phyloP scores from a whole-genome alignment of 37 sponge, comb jelly and placozoan genomes.

The Halichondria panicea region DNA sequence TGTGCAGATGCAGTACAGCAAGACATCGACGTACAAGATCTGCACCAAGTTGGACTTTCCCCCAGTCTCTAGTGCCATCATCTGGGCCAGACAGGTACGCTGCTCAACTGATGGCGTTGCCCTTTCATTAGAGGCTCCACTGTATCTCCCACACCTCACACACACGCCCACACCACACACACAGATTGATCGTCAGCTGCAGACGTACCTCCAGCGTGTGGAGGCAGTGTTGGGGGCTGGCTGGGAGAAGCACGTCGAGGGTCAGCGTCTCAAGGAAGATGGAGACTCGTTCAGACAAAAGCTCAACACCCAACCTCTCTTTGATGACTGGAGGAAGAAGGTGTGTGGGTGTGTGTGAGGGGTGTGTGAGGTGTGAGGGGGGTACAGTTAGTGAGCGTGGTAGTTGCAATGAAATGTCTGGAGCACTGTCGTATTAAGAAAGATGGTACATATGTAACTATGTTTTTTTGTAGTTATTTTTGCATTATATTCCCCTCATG shows the following conservation, averaged over 20 bases:
- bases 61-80: constrained; percentile 96
- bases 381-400: too few relatives aligned
- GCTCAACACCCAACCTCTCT: constrained; percentile 86
- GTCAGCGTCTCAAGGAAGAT: constrained; percentile 93
- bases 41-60: constrained; percentile 86
- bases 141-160: neutral
- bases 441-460: neutral
- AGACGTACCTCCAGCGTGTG: constrained; percentile 85
- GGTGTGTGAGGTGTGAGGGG: too few relatives aligned
- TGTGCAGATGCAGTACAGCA: constrained; percentile 84
- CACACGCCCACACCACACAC: neutral
- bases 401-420: neutral
- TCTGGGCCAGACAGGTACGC: constrained; percentile 96
- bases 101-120: neutral
- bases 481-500: neutral
- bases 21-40: constrained; percentile 78
- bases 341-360: neutral
- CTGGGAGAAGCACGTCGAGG: constrained; percentile 95
- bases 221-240: constrained; percentile 94
- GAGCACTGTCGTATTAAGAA: neutral
- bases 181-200: constrained; percentile 92
- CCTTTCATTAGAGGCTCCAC: neutral
- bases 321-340: constrained; percentile 60
- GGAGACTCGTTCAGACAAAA: constrained; percentile 95
- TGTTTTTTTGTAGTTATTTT: neutral